Evolutionary conservation across 2,113 vertebrate genomes (phyloP).

Genomic region (Abramis brama): DNA sequence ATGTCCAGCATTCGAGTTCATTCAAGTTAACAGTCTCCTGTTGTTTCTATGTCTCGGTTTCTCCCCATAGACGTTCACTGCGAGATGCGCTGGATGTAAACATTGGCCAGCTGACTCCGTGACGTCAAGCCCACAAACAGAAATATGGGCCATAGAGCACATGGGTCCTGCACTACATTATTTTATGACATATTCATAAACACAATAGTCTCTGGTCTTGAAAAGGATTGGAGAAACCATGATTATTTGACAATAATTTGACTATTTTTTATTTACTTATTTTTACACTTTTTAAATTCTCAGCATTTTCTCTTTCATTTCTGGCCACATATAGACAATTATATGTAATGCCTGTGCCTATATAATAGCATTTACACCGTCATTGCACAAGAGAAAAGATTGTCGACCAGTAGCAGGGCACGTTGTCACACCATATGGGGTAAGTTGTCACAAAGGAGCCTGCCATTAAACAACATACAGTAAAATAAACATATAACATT

Average conservation of each 20-base stretch:
- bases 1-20: background rate
- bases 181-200: background rate
- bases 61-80: constrained; percentile 40
- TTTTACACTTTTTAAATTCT: background rate
- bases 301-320: no score
- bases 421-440: background rate
- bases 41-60: constrained; percentile 31
- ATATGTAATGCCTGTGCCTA: background rate
- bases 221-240: background rate
- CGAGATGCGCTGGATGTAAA: constrained; percentile 63
- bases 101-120: constrained; percentile 65
- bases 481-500: background rate
- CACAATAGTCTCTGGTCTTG: background rate
- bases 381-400: background rate
- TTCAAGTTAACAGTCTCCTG: background rate
- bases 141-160: constrained; percentile 29
- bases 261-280: no score
- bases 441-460: background rate
- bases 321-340: background rate
- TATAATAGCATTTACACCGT: no score
- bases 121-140: constrained; percentile 62
- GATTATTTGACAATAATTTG: background rate
- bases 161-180: constrained; percentile 10
- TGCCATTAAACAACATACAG: background rate
- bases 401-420: background rate